Evolutionary conservation across 1,140 invertebrate genomes (phyloP).

Genomic region (Carposina sasakii): DNA sequence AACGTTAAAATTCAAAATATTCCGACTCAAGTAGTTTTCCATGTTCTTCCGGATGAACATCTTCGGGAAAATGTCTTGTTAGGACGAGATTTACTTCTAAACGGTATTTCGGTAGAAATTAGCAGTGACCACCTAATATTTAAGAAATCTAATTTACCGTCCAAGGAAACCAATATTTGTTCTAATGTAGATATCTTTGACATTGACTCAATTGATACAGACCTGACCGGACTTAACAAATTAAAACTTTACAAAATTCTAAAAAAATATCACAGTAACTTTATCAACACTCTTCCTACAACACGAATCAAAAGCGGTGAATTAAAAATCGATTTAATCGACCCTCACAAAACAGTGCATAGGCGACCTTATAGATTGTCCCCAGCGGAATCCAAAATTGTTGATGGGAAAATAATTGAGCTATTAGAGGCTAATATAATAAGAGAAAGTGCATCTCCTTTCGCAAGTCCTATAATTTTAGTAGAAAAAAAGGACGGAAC

Average conservation of each 20-base stretch:
- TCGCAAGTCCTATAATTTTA: constrained; percentile 26
- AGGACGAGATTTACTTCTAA: constrained; percentile 13
- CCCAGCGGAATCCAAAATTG: constrained; percentile 11
- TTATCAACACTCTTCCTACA: constrained; percentile 3
- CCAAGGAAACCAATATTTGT: neutral
- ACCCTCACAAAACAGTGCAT: constrained; percentile 10
- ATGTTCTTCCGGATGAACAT: constrained; percentile 4
- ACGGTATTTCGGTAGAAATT: constrained; percentile 3
- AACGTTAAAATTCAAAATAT: neutral
- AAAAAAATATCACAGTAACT: neutral
- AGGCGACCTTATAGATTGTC: constrained; percentile 22
- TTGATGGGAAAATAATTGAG: constrained; percentile 17
- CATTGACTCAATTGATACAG: constrained; percentile 9
- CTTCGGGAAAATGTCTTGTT: constrained; percentile 4
- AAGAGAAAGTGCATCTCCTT: constrained; percentile 20
- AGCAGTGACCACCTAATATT: neutral
- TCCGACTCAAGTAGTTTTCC: neutral
- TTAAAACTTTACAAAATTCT: constrained; percentile 2
- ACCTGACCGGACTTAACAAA: constrained; percentile 2
- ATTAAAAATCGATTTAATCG: constrained; percentile 9
- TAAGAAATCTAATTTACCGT: neutral
- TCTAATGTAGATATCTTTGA: neutral
- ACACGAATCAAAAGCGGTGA: constrained; percentile 5
- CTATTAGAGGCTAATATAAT: constrained; percentile 11
- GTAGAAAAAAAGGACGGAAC: constrained; percentile 26